Conservation (phyloP, 53 echinoderm and acorn worm genomes). For the Mesocentrotus franciscanus region DNA sequence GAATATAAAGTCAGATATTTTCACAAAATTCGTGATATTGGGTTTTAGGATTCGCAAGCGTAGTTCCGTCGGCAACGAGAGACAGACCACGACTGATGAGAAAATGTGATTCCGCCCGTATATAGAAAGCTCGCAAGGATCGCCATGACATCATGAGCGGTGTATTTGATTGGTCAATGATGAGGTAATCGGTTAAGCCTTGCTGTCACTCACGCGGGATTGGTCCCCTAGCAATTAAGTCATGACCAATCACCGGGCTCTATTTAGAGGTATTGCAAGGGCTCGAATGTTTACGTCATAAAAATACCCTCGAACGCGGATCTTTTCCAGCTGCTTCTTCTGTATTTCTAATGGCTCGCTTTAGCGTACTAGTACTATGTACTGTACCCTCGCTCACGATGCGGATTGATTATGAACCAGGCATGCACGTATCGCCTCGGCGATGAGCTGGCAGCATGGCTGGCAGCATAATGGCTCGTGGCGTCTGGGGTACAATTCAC, state of each 20-base stretch:
- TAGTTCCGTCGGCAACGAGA: constrained; percentile 64
- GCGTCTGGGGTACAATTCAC: not conserved
- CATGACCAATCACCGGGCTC: constrained; percentile 39
- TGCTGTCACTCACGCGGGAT: constrained; percentile 9
- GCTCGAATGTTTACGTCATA: constrained; percentile 51
- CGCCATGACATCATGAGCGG: constrained; percentile 26
- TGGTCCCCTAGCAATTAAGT: constrained; percentile 11
- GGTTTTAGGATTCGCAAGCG: not conserved
- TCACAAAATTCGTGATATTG: not conserved
- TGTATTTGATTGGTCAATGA: constrained; percentile 55
- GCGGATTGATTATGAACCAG: not conserved
- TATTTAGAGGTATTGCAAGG: constrained; percentile 1
- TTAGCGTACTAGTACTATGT: too few relatives aligned
- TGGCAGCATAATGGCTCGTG: not conserved
- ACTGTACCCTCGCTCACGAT: not conserved
- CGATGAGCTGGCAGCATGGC: too few relatives aligned
- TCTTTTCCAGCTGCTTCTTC: not conserved
- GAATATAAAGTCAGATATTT: constrained; percentile 1
- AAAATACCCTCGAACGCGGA: constrained; percentile 3
- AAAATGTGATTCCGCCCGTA: constrained; percentile 18
- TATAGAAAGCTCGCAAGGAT: constrained; percentile 22
- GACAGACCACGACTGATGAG: constrained; percentile 63
- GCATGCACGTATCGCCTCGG: too few relatives aligned
- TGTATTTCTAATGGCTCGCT: too few relatives aligned
- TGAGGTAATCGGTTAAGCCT: constrained; percentile 23